Evolutionary conservation across 2,797 vertebrate genomes (phyloP).

Genomic region (Sebastes steindachneri): DNA sequence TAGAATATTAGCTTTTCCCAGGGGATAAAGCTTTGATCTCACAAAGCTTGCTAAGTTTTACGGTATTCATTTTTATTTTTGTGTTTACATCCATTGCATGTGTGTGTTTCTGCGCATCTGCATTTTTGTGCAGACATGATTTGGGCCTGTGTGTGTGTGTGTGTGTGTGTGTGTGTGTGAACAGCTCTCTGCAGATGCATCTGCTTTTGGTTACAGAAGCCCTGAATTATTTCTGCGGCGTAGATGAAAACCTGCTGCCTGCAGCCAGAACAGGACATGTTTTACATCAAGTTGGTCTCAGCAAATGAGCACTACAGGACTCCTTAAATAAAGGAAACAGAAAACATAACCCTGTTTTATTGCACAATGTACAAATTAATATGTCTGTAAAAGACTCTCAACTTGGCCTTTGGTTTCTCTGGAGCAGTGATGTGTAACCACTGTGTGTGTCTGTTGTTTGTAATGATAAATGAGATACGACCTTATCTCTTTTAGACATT

Average conservation of each 20-base stretch:
- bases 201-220: constrained; percentile 70
- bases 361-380: constrained; percentile 14
- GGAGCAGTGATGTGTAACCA: not conserved
- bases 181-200: constrained; percentile 40
- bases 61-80: constrained; percentile 9
- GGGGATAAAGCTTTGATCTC: not conserved
- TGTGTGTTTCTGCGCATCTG: constrained; percentile 17
- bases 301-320: constrained; percentile 16
- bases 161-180: constrained; percentile 13
- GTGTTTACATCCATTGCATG: constrained; percentile 30
- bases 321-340: constrained; percentile 49
- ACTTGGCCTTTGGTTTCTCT: not conserved
- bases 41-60: not conserved
- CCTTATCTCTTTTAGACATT: not conserved
- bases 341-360: constrained; percentile 45
- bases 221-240: constrained; percentile 37
- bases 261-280: constrained; percentile 54
- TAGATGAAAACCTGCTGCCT: constrained; percentile 64
- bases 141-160: not conserved
- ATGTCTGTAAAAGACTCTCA: constrained; percentile 1
- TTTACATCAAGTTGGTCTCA: constrained; percentile 54
- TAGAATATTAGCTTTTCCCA: not conserved
- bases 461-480: not conserved
- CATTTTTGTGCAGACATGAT: constrained; percentile 6
- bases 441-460: not conserved